These are phyloP conservation scores for Drosophila yooni DNA, from an alignment of 2,888 invertebrate genomes.

Conservation along the genomic window DNA sequence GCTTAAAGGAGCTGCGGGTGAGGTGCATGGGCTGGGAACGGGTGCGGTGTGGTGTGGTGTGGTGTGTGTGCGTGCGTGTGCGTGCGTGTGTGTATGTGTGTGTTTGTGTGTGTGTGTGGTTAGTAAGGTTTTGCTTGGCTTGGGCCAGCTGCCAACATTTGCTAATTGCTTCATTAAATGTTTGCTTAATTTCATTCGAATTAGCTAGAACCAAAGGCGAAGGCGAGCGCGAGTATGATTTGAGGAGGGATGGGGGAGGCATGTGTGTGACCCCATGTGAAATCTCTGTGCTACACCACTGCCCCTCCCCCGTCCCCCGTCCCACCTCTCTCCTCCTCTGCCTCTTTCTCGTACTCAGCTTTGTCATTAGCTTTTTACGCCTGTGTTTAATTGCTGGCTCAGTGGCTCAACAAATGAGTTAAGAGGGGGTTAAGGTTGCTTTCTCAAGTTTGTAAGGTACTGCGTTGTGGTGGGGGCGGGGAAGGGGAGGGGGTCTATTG, in stretches of 20 bases:
- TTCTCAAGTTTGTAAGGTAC: neutral
- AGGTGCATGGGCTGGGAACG: no score
- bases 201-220: constrained; percentile 61
- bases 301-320: neutral
- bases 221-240: constrained; percentile 7
- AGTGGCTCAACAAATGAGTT: constrained; percentile 49
- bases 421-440: neutral
- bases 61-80: neutral
- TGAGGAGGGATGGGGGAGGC: neutral
- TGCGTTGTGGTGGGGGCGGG: fast-evolving
- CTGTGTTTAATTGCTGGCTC: constrained; percentile 57
- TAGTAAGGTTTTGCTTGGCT: constrained; percentile 5
- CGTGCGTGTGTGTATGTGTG: neutral
- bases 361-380: constrained; percentile 54
- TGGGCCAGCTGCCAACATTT: constrained; percentile 62
- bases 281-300: neutral
- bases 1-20: neutral
- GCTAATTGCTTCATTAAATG: constrained; percentile 81
- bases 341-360: neutral
- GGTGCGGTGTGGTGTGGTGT: neutral
- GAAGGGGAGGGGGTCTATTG: neutral
- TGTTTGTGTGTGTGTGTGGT: neutral
- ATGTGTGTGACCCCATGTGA: constrained; percentile 18
- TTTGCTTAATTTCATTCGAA: constrained; percentile 79
- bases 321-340: neutral